Conservation (phyloP, 2,113 vertebrate genomes). For the Vireo altiloquus region DNA sequence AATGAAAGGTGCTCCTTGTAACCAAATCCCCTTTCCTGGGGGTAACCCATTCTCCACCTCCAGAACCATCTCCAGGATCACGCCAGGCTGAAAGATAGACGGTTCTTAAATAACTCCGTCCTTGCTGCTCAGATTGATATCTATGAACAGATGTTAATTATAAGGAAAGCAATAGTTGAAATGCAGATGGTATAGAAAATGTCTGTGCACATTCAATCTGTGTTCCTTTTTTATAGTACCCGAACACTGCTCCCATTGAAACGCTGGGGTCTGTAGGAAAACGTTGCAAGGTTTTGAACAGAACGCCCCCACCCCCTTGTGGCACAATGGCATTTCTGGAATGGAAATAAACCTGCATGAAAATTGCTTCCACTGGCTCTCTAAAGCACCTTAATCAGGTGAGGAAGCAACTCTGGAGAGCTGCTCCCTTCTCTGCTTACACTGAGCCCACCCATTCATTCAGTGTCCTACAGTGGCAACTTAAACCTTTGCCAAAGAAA, state of each 20-base stretch:
- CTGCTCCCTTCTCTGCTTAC: not conserved
- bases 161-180: slow-evolving; percentile 56
- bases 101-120: slow-evolving; percentile 30
- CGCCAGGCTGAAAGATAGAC: slow-evolving; percentile 30
- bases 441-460: not conserved
- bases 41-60: slow-evolving; percentile 47
- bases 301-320: slow-evolving; percentile 78
- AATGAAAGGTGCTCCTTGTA: slow-evolving; percentile 76
- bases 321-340: slow-evolving; percentile 64
- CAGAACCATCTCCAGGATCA: slow-evolving; percentile 47
- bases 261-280: not conserved
- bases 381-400: slow-evolving; percentile 6
- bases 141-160: slow-evolving; percentile 69
- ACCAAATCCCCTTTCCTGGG: slow-evolving; percentile 67
- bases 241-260: not conserved
- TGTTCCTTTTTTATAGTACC: not conserved
- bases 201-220: slow-evolving; percentile 47
- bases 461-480: not conserved
- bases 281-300: slow-evolving; percentile 35
- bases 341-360: slow-evolving; percentile 14
- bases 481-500: not conserved
- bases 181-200: slow-evolving; percentile 54
- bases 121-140: slow-evolving; percentile 55
- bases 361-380: not conserved
- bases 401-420: not conserved